Conservation (phyloP, 2,888 invertebrate species). For the Polydrusus pterygomalis region DNA sequence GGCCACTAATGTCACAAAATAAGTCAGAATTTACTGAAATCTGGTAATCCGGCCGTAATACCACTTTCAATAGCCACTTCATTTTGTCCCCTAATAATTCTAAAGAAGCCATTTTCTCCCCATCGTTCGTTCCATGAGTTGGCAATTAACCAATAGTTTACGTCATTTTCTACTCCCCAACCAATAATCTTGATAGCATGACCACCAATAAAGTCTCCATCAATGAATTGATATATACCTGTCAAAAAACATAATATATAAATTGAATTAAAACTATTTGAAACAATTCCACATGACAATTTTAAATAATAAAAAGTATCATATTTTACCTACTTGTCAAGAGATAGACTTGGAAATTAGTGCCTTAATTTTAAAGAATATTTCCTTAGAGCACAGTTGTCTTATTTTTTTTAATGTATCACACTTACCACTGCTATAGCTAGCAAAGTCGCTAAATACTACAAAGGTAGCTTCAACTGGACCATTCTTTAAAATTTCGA, state of each 20-base stretch:
- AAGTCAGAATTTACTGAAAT: conserved; percentile 40
- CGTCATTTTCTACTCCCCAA: conserved; percentile 86
- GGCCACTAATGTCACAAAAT: too few relatives aligned
- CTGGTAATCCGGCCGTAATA: conserved; percentile 77
- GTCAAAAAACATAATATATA: not conserved
- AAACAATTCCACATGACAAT: too few relatives aligned
- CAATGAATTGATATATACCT: conserved; percentile 83
- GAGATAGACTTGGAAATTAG: too few relatives aligned
- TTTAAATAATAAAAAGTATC: too few relatives aligned
- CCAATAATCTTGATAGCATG: conserved; percentile 92
- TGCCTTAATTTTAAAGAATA: too few relatives aligned
- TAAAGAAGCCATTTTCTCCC: conserved; percentile 92
- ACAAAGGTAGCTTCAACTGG: conserved; percentile 91
- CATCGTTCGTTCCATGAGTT: conserved; percentile 96
- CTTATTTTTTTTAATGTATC: not conserved
- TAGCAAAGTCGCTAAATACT: conserved; percentile 85
- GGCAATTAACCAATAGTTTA: conserved; percentile 91
- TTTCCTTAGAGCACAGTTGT: not conserved
- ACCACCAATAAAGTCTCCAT: conserved; percentile 84
- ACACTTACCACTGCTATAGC: conserved; percentile 40
- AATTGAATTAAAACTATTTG: not conserved
- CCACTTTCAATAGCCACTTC: conserved; percentile 85
- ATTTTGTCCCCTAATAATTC: conserved; percentile 86
- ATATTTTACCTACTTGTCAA: too few relatives aligned
- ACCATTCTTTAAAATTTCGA: conserved; percentile 87